These are phyloP conservation scores for Periophthalmodon schlosseri DNA, from an alignment of 2,113 vertebrate species.

Conservation along the genomic window DNA sequence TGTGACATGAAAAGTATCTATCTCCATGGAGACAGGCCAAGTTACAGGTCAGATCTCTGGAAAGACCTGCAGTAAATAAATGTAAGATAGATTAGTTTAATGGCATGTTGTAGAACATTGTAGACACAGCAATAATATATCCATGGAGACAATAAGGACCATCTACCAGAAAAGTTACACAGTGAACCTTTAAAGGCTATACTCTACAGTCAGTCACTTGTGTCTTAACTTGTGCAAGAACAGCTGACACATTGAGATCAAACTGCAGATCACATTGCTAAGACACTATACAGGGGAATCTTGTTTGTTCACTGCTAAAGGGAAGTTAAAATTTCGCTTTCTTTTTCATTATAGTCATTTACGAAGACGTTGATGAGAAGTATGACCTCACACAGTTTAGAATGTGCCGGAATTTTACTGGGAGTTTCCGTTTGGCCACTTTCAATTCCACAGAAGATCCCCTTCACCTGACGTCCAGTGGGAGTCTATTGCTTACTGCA, in stretches of 20 bases:
- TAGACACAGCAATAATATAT: no score
- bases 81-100: no score
- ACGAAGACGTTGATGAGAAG: conserved; percentile 65
- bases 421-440: conserved; percentile 67
- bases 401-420: conserved; percentile 57
- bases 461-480: background rate
- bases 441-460: conserved; percentile 40
- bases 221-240: background rate
- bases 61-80: no score
- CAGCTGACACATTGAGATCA: background rate
- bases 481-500: conserved; percentile 24
- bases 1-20: no score
- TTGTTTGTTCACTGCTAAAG: background rate
- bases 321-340: background rate
- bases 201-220: background rate
- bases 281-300: conserved; percentile 33
- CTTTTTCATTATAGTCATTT: conserved; percentile 34
- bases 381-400: conserved; percentile 60
- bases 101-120: no score
- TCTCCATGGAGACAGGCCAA: no score
- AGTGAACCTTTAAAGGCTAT: background rate
- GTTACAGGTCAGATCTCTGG: no score
- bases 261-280: background rate
- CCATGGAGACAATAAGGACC: no score
- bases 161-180: no score